phyloP scores from a whole-genome alignment of 2,797 vertebrate genomes.

The Sebastes trivittatus region DNA sequence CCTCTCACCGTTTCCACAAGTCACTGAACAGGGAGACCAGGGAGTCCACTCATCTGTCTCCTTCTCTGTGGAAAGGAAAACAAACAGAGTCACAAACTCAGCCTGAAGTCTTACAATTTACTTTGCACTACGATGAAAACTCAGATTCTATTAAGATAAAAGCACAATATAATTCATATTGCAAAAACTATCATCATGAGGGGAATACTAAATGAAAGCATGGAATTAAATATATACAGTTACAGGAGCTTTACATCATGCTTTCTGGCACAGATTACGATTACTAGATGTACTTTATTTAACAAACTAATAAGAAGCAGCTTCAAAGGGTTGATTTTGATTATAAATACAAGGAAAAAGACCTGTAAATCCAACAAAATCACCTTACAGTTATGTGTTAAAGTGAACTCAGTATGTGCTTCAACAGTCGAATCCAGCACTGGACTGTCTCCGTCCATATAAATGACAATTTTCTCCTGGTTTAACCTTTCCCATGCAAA shows the following conservation, averaged over 20 bases:
- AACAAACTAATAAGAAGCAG: background rate
- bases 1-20: constrained; percentile 87
- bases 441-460: constrained; percentile 19
- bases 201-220: background rate
- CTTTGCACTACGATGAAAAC: background rate
- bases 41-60: constrained; percentile 89
- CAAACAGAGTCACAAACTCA: background rate
- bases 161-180: background rate
- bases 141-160: background rate
- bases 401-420: background rate
- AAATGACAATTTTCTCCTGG: constrained; percentile 56
- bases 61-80: constrained; percentile 78
- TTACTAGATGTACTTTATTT: background rate
- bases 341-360: background rate
- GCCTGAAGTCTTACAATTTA: background rate
- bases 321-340: constrained; percentile 8
- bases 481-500: constrained; percentile 71
- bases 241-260: background rate
- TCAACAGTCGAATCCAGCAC: constrained; percentile 21
- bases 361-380: constrained; percentile 1
- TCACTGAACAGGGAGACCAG: constrained; percentile 90
- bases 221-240: background rate
- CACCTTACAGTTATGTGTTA: background rate
- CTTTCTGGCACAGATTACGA: background rate
- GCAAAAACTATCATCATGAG: background rate